Base-by-base conservation (phyloP, 2,797 vertebrate genomes). In the Lateolabrax maculatus region DNA sequence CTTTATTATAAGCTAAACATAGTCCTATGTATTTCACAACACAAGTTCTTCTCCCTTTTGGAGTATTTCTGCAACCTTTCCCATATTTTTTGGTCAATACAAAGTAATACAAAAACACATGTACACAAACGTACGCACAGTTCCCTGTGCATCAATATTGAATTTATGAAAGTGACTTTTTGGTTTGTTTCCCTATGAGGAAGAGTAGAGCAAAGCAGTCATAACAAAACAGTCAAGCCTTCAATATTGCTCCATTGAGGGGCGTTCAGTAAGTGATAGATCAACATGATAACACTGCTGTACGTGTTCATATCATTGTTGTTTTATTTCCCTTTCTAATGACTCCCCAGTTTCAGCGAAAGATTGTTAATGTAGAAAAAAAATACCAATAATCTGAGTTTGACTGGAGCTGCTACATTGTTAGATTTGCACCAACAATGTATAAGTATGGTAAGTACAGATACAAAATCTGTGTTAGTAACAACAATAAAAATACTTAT, bases 231-330 rank as follows among this genome's bases (percentile, higher is more conserved):
- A 67, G 43, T 12, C 23, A n/a, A 13, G 16, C 15, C n/a, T n/a
- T 77, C 19, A 51, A 25, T 73, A 77, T 18, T n/a, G 46, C 66
- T 73, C 70, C 56, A 25, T 5, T 27, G 86, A 80, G 80, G 46
- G 60, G n/a, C 49, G 61, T 69, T 73, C 2, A 6, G 39, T 37
- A 61, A 75, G 43, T 53, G 71, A 69, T 25, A 31, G 16, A 85
- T 74, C 49, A 64, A 46, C 10, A 5, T 1, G 15, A 62, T 27
- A 74, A 56, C 55, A 9, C 62, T 57, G 41, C 58, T 62, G 61
- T 15, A 23, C 5, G 2, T 41, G 25, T 34, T 52, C 36, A 66
- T 18, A 25, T 57, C 19, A 34, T n/a, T 62, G 78, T 57, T 31
- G 23, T 71, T 71, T 56, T 21, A 49, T 72, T 31, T 71, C 13